phyloP scores from a whole-genome alignment of 2,888 invertebrate genomes.

The Cecidostiba fungosa region DNA sequence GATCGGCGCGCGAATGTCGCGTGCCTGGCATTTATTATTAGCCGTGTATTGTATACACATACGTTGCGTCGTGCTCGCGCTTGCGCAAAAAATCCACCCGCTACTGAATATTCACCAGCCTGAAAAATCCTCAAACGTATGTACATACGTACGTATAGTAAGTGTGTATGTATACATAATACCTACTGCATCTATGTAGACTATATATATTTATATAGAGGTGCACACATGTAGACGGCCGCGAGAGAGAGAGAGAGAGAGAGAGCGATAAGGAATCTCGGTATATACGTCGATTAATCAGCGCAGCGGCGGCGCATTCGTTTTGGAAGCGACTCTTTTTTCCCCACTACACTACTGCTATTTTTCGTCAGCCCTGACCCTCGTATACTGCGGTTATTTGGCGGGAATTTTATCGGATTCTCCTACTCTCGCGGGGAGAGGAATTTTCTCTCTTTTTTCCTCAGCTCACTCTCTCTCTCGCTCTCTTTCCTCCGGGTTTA shows the following conservation, averaged over 20 bases:
- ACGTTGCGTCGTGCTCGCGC: background rate
- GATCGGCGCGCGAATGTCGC: slow-evolving; percentile 48
- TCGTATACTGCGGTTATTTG: background rate
- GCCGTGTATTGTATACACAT: background rate
- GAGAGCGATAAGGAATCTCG: slow-evolving; percentile 8
- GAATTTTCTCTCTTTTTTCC: background rate
- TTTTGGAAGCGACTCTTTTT: background rate
- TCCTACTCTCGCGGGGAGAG: background rate
- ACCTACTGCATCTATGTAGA: background rate
- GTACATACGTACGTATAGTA: background rate
- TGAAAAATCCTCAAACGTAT: background rate
- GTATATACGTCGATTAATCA: slow-evolving; percentile 30
- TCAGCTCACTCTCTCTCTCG: background rate
- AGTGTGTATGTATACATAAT: no score
- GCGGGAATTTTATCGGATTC: slow-evolving; percentile 8
- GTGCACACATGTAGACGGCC: background rate
- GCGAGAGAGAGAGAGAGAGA: background rate
- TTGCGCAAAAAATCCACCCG: slow-evolving; percentile 19
- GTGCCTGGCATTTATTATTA: slow-evolving; percentile 43
- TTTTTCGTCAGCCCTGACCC: slow-evolving; percentile 18
- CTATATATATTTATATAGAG: background rate
- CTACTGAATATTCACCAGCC: background rate
- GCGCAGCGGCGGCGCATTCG: slow-evolving; percentile 6
- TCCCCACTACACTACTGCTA: background rate
- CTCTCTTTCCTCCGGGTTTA: background rate